Base-by-base conservation (phyloP, 1,140 invertebrate species). In the Idris sp. region DNA sequence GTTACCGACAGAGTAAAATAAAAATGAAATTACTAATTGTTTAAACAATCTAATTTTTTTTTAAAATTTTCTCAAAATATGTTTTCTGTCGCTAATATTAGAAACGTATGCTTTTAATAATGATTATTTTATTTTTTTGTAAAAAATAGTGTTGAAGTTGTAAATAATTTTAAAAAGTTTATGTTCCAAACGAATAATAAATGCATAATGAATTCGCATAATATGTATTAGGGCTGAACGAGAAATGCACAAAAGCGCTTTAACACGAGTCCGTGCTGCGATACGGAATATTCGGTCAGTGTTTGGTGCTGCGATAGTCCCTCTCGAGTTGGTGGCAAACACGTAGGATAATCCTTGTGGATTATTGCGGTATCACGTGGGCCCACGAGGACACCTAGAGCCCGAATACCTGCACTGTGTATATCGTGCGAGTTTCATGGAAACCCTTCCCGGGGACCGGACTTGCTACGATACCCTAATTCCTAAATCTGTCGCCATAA, bases 401-500 rank as follows among this genome's bases (percentile, higher is more conserved):
- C n/a, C n/a, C n/a, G n/a, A n/a, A n/a, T n/a, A n/a, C n/a, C n/a
- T n/a, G n/a, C n/a, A n/a, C n/a, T n/a, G n/a, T n/a, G n/a, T n/a
- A n/a, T n/a, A n/a, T n/a, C n/a, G n/a, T n/a, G 43, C 72, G 33
- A 77, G 77, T 78, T 80, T 78, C 81, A 81, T 83, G 80, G 81
- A 82, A 82, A 82, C 82, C 81, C 82, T 83, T 84, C 76, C 80
- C 76, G 73, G 77, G 76, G 77, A 76, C 80, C 76, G 81, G 77
- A 81, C 80, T 78, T 78, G 77, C 80, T 78, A 79, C 81, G 82
- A 84, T 83, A 83, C 80, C 85, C 85, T 88, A 88, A 88, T 88
- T 87, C 86, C 85, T 86, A 88, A 88, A 87, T 88, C 85, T 87
- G 86, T 88, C 86, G 85, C 86, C 86, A 88, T 88, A 88, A 87